Evolutionary conservation across 2,888 invertebrate species (phyloP).

Genomic region (Meloe dianella): DNA sequence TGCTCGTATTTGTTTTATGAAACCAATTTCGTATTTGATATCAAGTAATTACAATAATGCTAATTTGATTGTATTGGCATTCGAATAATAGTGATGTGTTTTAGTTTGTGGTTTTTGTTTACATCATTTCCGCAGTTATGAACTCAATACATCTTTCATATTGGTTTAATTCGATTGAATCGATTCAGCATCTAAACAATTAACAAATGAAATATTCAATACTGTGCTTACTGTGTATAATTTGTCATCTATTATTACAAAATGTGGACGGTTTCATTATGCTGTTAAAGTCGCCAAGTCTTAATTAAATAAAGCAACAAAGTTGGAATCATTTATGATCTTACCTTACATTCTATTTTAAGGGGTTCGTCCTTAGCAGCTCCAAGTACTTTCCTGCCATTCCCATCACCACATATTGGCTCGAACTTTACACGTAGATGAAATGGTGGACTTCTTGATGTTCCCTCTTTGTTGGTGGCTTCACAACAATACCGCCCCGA

Average conservation of each 20-base stretch:
- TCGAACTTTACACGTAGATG: conserved; percentile 75
- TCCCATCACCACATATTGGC: conserved; percentile 62
- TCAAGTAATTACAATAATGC: background rate
- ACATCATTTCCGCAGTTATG: conserved; percentile 19
- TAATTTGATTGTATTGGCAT: background rate
- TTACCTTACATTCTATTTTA: conserved; percentile 61
- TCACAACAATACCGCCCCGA: conserved; percentile 80
- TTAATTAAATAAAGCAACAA: conserved; percentile 30
- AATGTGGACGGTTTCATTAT: background rate
- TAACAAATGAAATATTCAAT: background rate
- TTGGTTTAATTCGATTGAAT: conserved; percentile 18
- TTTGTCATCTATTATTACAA: background rate
- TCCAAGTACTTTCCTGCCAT: conserved; percentile 61
- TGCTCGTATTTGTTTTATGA: background rate
- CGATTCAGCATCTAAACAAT: background rate
- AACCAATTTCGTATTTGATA: background rate
- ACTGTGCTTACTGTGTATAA: background rate
- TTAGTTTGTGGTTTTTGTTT: conserved; percentile 22
- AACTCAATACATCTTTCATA: conserved; percentile 25
- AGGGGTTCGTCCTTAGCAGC: conserved; percentile 64
- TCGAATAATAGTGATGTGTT: conserved; percentile 11
- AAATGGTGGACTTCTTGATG: conserved; percentile 75
- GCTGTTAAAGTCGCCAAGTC: conserved; percentile 17
- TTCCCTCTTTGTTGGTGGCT: conserved; percentile 79
- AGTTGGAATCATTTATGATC: conserved; percentile 21